These are phyloP conservation scores for Saimiri boliviensis DNA, from an alignment of 2,113 vertebrate genomes.

Conservation along the genomic window DNA sequence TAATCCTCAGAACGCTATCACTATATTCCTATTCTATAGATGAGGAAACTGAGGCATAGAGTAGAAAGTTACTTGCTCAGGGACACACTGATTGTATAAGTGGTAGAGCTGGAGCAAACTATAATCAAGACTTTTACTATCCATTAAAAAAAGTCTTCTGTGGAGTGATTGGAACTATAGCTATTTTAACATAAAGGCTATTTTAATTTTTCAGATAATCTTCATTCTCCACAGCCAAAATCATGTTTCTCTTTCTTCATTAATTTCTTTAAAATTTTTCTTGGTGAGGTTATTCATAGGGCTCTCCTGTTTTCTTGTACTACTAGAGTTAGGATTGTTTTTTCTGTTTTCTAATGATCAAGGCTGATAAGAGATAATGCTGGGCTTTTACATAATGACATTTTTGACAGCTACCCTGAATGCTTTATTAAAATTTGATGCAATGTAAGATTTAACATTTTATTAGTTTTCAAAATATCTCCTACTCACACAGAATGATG, in stretches of 20 bases:
- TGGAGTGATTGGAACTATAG: neutral
- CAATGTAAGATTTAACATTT: neutral
- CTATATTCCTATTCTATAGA: neutral
- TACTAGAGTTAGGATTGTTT: neutral
- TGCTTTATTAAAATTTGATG: neutral
- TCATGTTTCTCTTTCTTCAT: neutral
- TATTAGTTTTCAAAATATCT: neutral
- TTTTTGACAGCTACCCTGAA: neutral
- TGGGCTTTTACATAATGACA: neutral
- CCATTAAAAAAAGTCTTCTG: neutral
- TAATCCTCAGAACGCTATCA: neutral
- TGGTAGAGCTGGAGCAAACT: neutral
- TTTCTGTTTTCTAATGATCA: neutral
- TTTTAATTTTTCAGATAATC: neutral
- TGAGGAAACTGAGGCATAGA: neutral
- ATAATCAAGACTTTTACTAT: neutral
- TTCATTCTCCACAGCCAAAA: neutral
- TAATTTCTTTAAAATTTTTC: neutral
- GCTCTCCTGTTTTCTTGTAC: neutral
- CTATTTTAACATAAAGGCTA: neutral
- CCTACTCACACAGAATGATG: neutral
- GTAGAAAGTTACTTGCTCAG: neutral
- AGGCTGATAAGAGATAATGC: neutral
- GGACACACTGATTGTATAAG: neutral
- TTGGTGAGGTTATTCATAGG: neutral